phyloP scores from a whole-genome alignment of 2,888 invertebrate species.

The Andricus quercusramuli region DNA sequence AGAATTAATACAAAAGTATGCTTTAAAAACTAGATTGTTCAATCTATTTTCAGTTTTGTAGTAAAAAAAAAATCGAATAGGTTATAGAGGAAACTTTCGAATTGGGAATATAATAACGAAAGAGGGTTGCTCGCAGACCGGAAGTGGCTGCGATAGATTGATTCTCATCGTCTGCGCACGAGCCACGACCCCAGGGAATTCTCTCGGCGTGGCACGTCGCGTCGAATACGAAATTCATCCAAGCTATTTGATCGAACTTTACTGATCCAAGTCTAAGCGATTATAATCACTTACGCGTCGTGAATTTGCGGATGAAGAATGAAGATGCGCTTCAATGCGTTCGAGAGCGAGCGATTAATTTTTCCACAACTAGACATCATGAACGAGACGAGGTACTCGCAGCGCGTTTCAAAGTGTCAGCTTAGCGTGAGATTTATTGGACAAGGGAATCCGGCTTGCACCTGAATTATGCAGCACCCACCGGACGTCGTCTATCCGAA shows the following conservation, averaged over 20 bases:
- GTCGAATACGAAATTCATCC: constrained; percentile 38
- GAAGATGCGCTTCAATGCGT: neutral
- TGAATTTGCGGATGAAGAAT: neutral
- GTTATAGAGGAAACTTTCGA: neutral
- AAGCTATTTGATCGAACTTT: constrained; percentile 22
- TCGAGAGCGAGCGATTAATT: constrained; percentile 12
- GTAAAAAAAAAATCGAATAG: neutral
- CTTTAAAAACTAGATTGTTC: constrained; percentile 27
- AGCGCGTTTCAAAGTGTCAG: constrained; percentile 50
- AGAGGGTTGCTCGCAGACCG: constrained; percentile 30
- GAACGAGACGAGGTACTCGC: constrained; percentile 15
- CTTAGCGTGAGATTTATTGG: constrained; percentile 58
- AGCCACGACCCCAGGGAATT: constrained; percentile 24
- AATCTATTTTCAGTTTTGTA: constrained; percentile 23
- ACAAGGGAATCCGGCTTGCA: constrained; percentile 52
- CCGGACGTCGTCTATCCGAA: constrained; percentile 47
- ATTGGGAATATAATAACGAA: constrained; percentile 38
- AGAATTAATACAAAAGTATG: neutral
- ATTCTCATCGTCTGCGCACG: constrained; percentile 28
- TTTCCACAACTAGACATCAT: constrained; percentile 31
- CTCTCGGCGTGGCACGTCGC: neutral
- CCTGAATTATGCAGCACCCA: constrained; percentile 56
- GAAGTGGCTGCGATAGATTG: constrained; percentile 34
- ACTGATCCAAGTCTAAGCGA: constrained; percentile 15
- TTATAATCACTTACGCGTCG: constrained; percentile 18